These are phyloP conservation scores for Portunus trituberculatus DNA, from an alignment of 1,140 invertebrate genomes.

Conservation along the genomic window DNA sequence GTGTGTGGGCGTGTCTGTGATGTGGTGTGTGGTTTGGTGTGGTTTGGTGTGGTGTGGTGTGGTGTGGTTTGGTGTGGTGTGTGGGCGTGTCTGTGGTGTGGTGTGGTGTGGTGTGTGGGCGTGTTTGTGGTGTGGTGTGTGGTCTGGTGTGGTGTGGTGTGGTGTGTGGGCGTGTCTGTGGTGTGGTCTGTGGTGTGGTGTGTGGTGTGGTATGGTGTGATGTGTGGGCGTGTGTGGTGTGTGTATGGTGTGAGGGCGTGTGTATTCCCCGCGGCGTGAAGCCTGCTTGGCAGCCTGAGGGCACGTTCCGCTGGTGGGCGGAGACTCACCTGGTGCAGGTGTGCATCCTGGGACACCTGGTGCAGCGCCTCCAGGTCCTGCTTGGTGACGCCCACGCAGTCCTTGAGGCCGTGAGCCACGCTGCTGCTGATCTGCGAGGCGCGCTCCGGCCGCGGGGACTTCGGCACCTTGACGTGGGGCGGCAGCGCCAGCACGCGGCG, in stretches of 20 bases:
- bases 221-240: conserved; percentile 15
- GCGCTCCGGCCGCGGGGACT: conserved; percentile 80
- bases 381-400: conserved; percentile 78
- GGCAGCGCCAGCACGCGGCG: conserved; percentile 75
- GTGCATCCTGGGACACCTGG: conserved; percentile 71
- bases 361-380: conserved; percentile 78
- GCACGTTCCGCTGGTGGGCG: too few relatives aligned
- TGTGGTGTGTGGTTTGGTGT: too few relatives aligned
- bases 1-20: too few relatives aligned
- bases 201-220: too few relatives aligned
- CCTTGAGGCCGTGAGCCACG: conserved; percentile 80
- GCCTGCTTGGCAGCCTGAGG: too few relatives aligned
- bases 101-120: too few relatives aligned
- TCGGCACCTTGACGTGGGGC: conserved; percentile 80
- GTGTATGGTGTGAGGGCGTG: too few relatives aligned
- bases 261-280: too few relatives aligned
- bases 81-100: conserved; percentile 21
- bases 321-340: conserved; percentile 78
- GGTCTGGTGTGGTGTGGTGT: too few relatives aligned
- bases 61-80: too few relatives aligned
- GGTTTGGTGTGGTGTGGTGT: too few relatives aligned
- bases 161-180: not conserved
- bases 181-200: conserved; percentile 43
- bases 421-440: conserved; percentile 80
- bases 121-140: conserved; percentile 35